These are phyloP conservation scores for Lagopus leucura DNA, from an alignment of 2,113 vertebrate genomes.

Conservation along the genomic window DNA sequence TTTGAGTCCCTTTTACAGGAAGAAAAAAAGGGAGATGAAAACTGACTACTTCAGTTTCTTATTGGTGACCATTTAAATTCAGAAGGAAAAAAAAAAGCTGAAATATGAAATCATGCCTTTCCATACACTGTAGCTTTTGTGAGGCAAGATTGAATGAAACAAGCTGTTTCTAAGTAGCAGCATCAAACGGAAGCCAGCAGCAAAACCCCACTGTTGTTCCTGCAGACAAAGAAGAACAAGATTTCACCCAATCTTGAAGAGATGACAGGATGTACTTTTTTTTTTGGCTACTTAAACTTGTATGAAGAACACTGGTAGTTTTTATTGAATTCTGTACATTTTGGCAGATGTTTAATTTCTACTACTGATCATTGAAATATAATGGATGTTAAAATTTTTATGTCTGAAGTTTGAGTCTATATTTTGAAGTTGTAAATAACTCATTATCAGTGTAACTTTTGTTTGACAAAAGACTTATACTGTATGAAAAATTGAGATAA, in stretches of 20 bases:
- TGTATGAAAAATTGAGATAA: conserved; percentile 73
- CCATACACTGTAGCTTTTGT: conserved; percentile 35
- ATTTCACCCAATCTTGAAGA: neutral
- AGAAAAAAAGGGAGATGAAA: conserved; percentile 75
- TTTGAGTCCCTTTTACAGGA: conserved; percentile 75
- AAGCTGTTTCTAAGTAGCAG: conserved; percentile 52
- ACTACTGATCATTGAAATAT: conserved; percentile 68
- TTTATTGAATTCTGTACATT: conserved; percentile 67
- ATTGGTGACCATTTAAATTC: conserved; percentile 20
- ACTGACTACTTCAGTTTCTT: conserved; percentile 63
- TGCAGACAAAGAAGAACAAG: conserved; percentile 25
- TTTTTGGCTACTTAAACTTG: conserved; percentile 63
- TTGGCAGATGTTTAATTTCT: conserved; percentile 73
- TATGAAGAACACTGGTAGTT: conserved; percentile 66
- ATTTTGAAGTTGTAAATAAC: conserved; percentile 80
- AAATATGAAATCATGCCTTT: conserved; percentile 71
- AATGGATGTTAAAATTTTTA: conserved; percentile 76
- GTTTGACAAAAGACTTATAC: conserved; percentile 72
- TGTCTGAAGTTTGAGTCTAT: conserved; percentile 76
- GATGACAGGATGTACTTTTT: conserved; percentile 55
- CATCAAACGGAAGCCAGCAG: conserved; percentile 46
- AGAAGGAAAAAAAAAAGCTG: conserved; percentile 3
- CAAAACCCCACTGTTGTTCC: conserved; percentile 18
- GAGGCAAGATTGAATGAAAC: conserved; percentile 60
- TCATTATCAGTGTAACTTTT: conserved; percentile 69